phyloP scores from a whole-genome alignment of 2,888 invertebrate species.

The Tigriopus californicus region DNA sequence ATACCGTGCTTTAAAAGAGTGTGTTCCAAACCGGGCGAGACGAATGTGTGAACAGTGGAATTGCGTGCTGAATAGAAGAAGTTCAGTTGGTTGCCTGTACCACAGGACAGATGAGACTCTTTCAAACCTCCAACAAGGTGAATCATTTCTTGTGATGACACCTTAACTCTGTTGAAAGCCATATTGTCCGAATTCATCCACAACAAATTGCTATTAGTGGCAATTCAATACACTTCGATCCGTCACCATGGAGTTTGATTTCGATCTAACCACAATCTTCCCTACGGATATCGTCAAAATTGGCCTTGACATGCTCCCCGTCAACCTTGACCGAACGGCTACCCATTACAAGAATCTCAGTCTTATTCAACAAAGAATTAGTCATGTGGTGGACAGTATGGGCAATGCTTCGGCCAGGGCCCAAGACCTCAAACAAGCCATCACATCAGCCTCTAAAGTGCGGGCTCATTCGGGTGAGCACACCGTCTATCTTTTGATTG shows the following conservation, averaged over 20 bases:
- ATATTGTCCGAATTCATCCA: too few species aligned
- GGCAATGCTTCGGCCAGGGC: constrained; percentile 11
- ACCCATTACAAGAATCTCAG: neutral
- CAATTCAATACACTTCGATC: neutral
- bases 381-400: constrained; percentile 14
- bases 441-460: neutral
- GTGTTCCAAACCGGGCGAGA: too few species aligned
- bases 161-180: too few species aligned
- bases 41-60: too few species aligned
- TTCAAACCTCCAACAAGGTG: too few species aligned
- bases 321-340: neutral
- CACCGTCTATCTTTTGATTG: constrained; percentile 6
- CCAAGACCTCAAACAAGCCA: constrained; percentile 1
- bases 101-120: too few species aligned
- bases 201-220: too few species aligned
- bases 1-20: too few species aligned
- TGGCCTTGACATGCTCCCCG: neutral
- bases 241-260: neutral
- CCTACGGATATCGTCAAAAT: neutral
- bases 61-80: too few species aligned
- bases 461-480: constrained; percentile 2
- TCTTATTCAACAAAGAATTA: neutral
- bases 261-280: neutral
- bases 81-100: too few species aligned
- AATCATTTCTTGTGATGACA: too few species aligned